These are phyloP conservation scores for Styela clava DNA, from an alignment of 23 tunicate species.

Conservation along the genomic window DNA sequence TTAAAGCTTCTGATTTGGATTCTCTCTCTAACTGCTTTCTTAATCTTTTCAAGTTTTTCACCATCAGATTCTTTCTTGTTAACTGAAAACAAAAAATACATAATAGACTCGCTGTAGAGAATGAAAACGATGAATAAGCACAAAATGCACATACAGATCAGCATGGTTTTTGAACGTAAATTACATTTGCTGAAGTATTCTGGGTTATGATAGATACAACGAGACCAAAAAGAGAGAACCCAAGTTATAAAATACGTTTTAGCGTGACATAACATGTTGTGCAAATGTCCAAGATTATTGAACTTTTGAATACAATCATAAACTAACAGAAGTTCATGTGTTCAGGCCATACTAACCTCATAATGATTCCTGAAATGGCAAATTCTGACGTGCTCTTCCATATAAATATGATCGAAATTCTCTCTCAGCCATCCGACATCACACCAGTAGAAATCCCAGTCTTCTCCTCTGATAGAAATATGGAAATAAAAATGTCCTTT, in stretches of 20 bases:
- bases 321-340: too few species aligned
- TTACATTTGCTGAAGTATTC: too few species aligned
- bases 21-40: conserved; percentile 83
- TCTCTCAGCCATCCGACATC: conserved; percentile 93
- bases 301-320: too few species aligned
- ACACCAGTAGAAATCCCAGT: conserved; percentile 96
- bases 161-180: too few species aligned
- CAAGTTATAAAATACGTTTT: too few species aligned
- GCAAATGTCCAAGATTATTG: too few species aligned
- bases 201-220: too few species aligned
- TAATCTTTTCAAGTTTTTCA: conserved; percentile 85
- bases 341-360: conserved; percentile 66
- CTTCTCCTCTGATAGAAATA: conserved; percentile 42
- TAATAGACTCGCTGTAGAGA: too few species aligned
- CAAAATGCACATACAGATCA: too few species aligned
- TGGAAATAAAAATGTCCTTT: neutral
- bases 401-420: conserved; percentile 86
- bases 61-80: conserved; percentile 87
- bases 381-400: conserved; percentile 89
- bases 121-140: too few species aligned
- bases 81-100: conserved; percentile 9
- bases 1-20: conserved; percentile 79
- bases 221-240: too few species aligned
- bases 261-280: too few species aligned
- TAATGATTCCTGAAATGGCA: conserved; percentile 91